Evolutionary conservation across 2,113 vertebrate genomes (phyloP).

Genomic region (Nymphicus hollandicus): DNA sequence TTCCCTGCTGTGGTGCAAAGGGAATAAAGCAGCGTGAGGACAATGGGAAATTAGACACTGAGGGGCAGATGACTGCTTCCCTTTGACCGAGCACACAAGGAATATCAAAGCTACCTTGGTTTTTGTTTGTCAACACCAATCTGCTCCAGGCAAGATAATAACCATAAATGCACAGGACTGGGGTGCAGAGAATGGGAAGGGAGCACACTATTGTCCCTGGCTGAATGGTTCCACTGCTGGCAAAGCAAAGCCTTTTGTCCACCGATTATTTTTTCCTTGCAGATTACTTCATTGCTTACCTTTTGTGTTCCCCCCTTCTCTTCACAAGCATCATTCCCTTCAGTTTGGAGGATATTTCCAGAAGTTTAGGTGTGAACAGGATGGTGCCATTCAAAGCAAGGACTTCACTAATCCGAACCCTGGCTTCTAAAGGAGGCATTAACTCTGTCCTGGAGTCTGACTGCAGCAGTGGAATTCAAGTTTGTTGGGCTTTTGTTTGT

Average conservation of each 20-base stretch:
- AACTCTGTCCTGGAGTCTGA: not conserved
- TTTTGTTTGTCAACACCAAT: not conserved
- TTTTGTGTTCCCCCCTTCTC: not conserved
- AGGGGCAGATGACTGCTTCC: not conserved
- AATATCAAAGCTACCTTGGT: not conserved
- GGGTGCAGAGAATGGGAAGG: not conserved
- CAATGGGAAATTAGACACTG: not conserved
- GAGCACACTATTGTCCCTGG: not conserved
- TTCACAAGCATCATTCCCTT: not conserved
- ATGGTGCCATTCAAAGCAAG: not conserved
- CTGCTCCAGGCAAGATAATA: slow-evolving; percentile 18
- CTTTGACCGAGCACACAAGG: not conserved
- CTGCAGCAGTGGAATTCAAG: not conserved
- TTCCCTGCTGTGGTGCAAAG: not conserved
- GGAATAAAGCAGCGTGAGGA: not conserved
- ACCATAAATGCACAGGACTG: not conserved
- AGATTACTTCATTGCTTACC: not conserved
- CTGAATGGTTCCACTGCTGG: not conserved
- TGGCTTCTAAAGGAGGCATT: not conserved
- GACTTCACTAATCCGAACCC: not conserved
- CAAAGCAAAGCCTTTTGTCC: not conserved
- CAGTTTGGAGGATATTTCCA: not conserved
- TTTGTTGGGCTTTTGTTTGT: not conserved
- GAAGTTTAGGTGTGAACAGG: not conserved
- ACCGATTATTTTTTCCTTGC: not conserved